A percentile compares a stretch with the other conserved stretches of the same genome.
phyloP scores from a whole-genome alignment of 2,888 invertebrate species.

The Gortyna flavago region DNA sequence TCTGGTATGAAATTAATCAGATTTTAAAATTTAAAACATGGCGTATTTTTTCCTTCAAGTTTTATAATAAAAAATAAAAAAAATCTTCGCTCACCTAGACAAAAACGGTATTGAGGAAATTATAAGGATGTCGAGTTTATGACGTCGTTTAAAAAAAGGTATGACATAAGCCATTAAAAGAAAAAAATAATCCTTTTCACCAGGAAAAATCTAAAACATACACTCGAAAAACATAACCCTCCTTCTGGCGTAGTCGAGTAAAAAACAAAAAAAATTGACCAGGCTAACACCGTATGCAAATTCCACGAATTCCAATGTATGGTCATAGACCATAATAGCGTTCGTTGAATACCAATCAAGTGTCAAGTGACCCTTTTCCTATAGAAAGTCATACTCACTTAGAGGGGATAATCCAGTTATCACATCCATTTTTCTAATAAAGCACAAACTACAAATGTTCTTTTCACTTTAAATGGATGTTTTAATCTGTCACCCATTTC shows the following conservation, averaged over 20 bases:
- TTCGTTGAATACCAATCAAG: slow-evolving; percentile 57
- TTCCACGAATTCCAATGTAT: slow-evolving; percentile 56
- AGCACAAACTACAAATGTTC: slow-evolving; percentile 74
- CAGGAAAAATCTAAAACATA: neutral
- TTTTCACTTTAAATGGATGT: slow-evolving; percentile 87
- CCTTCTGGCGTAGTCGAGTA: no score
- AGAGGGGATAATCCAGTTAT: slow-evolving; percentile 84
- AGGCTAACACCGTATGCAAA: slow-evolving; percentile 40
- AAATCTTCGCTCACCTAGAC: neutral
- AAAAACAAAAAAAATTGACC: slow-evolving; percentile 15
- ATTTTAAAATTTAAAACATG: neutral
- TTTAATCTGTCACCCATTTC: slow-evolving; percentile 88
- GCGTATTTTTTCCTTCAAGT: no score
- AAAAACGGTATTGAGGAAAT: neutral
- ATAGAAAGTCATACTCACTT: slow-evolving; percentile 80
- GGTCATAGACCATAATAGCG: slow-evolving; percentile 55
- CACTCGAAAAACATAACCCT: no score
- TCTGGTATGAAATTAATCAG: neutral
- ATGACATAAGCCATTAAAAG: neutral
- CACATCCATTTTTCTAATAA: slow-evolving; percentile 83
- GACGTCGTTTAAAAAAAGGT: neutral
- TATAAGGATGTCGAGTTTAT: neutral
- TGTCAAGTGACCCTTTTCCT: slow-evolving; percentile 59
- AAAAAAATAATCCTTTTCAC: neutral
- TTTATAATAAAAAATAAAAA: neutral